phyloP scores from a whole-genome alignment of 2,888 invertebrate species.

The Agrochola macilenta region DNA sequence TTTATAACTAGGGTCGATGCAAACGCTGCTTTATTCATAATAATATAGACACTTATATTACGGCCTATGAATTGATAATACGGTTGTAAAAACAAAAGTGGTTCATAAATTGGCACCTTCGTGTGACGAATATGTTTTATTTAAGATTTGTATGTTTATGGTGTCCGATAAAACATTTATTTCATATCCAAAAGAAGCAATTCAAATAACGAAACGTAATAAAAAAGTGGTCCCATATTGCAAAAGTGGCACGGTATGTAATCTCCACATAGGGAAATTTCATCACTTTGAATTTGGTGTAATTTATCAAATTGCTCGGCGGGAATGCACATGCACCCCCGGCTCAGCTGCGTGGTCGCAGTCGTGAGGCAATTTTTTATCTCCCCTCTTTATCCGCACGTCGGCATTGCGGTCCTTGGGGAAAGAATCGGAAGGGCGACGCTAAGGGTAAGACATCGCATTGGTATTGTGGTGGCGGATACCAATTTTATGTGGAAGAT shows the following conservation, averaged over 20 bases:
- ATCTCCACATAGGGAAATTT: conserved; percentile 80
- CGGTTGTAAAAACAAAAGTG: conserved; percentile 51
- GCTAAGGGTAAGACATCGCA: conserved; percentile 71
- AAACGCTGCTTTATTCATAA: conserved; percentile 66
- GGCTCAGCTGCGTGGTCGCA: conserved; percentile 84
- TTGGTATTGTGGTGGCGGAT: conserved; percentile 75
- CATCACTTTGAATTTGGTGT: conserved; percentile 83
- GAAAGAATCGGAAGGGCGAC: conserved; percentile 79
- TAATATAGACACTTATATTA: conserved; percentile 63
- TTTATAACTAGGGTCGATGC: conserved; percentile 69
- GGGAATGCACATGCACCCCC: conserved; percentile 84
- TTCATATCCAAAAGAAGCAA: conserved; percentile 27
- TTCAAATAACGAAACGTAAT: conserved; percentile 43
- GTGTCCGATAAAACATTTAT: conserved; percentile 41
- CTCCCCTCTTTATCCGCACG: conserved; percentile 76
- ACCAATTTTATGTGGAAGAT: conserved; percentile 76
- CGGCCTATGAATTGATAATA: conserved; percentile 64
- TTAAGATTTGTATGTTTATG: conserved; percentile 47
- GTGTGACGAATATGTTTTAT: conserved; percentile 34
- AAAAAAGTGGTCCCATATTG: conserved; percentile 58
- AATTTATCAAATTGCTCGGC: conserved; percentile 87
- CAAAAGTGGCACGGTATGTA: conserved; percentile 68
- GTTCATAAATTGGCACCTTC: conserved; percentile 34
- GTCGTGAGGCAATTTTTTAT: conserved; percentile 85
- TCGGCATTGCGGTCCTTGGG: conserved; percentile 81